A percentile compares a stretch with the other conserved stretches of the same genome.
These are phyloP conservation scores for Chinchilla lanigera DNA, from an alignment of 2,113 vertebrate species.

Conservation along the genomic window DNA sequence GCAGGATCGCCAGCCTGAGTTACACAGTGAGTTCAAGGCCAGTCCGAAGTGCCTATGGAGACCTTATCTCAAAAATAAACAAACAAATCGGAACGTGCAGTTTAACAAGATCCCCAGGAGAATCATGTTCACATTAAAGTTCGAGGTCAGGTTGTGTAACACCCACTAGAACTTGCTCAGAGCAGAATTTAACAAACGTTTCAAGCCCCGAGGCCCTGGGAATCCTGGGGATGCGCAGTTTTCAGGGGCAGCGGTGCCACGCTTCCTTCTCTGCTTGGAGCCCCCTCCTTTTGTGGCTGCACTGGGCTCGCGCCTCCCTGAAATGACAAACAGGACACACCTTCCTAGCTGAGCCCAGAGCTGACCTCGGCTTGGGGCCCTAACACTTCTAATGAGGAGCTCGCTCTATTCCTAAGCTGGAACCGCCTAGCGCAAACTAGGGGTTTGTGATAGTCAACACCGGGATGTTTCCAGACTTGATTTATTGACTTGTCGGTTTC, in stretches of 20 bases:
- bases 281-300: background rate
- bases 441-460: slow-evolving; percentile 43
- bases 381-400: slow-evolving; percentile 37
- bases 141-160: background rate
- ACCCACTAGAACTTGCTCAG: background rate
- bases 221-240: background rate
- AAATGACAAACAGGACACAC: background rate
- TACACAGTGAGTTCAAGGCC: background rate
- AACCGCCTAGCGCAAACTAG: slow-evolving; percentile 1
- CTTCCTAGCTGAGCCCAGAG: background rate
- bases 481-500: slow-evolving; percentile 79
- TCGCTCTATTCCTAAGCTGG: slow-evolving; percentile 50
- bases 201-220: background rate
- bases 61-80: background rate
- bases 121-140: background rate
- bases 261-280: background rate
- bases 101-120: slow-evolving; percentile 13
- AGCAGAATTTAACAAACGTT: slow-evolving; percentile 7
- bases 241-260: background rate
- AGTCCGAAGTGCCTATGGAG: background rate
- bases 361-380: background rate
- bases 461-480: slow-evolving; percentile 69
- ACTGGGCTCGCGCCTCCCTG: background rate
- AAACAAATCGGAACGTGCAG: background rate
- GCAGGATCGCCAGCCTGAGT: background rate